Evolutionary conservation across 2,888 invertebrate species (phyloP), one percentile per base, ranked within the genome.

Genomic region (Theretra japonica): DNA sequence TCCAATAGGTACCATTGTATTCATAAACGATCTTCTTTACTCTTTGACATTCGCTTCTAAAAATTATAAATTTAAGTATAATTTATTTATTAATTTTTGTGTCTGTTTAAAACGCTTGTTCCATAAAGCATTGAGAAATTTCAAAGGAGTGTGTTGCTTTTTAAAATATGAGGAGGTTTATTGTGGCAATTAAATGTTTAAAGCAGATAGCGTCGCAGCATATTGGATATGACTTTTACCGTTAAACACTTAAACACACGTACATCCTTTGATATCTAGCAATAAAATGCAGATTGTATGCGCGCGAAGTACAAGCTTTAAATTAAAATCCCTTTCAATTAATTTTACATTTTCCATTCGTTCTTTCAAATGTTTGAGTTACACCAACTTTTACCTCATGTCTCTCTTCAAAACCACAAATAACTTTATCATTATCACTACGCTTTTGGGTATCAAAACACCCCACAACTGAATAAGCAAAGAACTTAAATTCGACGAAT

Each of bases 31-130:
- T 88, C 88, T 73, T 86, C 83, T 87, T 89, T 88, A 90, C 88
- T 88, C 87, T 90, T 90, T 88, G 90, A 90, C 89, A 85, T 92
- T 88, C 83, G 86, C 86, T 88, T 88, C 87, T 89, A 86, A 65
- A 90, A 91, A 90, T 90, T 90, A 90, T 91, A 90, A 90, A 89
- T 90, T 87, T 86, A 87, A 89, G 84, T 87, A 88, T 86, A 88
- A 88, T 87, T 86, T 86, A 84, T 87, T 87, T 84, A 87, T 86
- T 88, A 86, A 88, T 86, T 88, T 82, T 83, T 82, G 77, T 82
- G 77, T 76, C 77, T 77, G 81, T 80, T 77, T 76, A 76, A 76
- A 75, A 80, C 68, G 70, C 60, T 68, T 30, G 53, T 53, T 53
- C 53, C 53, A 68, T 50, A 68, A 53, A 69, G 50, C 50, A 53